These are phyloP conservation scores for Aleiodes leptofemur DNA, from an alignment of 2,888 invertebrate genomes.

Conservation along the genomic window DNA sequence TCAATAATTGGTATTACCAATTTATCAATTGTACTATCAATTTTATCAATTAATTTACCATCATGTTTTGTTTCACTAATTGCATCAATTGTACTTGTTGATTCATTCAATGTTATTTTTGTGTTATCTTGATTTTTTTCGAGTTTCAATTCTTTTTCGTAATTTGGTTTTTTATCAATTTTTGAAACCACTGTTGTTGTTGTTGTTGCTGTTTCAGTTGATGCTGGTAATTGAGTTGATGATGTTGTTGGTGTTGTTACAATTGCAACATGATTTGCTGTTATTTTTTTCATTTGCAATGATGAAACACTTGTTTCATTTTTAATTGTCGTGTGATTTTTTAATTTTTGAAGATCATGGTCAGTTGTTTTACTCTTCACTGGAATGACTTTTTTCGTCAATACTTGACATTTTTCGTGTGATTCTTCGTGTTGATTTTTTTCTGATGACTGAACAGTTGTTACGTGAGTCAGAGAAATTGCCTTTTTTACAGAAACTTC, in stretches of 20 bases:
- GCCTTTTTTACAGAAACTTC: background rate
- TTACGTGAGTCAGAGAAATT: constrained; percentile 27
- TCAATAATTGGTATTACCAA: too few species aligned
- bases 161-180: constrained; percentile 59
- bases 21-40: background rate
- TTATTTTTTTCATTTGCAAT: constrained; percentile 50
- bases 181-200: background rate
- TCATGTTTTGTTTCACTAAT: background rate
- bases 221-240: constrained; percentile 1
- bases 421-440: background rate
- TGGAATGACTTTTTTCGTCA: constrained; percentile 39
- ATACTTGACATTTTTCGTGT: background rate
- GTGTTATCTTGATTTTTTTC: constrained; percentile 65
- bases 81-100: constrained; percentile 35
- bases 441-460: constrained; percentile 4
- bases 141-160: constrained; percentile 56
- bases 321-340: constrained; percentile 66
- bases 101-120: constrained; percentile 61
- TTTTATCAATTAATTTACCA: background rate
- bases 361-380: constrained; percentile 34
- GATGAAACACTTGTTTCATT: constrained; percentile 15
- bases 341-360: constrained; percentile 62
- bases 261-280: constrained; percentile 34
- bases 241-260: background rate
- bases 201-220: constrained; percentile 15